Percentiles rank a stretch among this genome's conserved stretches.
These are phyloP conservation scores for Eupeodes latifasciatus DNA, from an alignment of 2,888 invertebrate species.

Conservation along the genomic window DNA sequence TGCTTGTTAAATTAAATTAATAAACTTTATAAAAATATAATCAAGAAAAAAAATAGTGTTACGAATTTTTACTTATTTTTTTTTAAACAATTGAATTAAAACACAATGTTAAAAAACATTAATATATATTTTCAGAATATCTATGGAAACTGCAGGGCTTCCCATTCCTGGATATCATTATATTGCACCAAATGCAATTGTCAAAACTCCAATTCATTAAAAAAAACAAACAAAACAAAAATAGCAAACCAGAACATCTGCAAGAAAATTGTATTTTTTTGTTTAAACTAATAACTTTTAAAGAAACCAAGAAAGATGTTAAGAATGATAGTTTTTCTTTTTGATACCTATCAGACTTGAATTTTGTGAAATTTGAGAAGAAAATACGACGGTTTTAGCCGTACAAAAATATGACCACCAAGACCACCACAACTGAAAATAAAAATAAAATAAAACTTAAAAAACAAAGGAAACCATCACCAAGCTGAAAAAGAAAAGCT, in stretches of 20 bases:
- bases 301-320: conserved; percentile 48
- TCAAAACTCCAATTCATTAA: conserved; percentile 96
- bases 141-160: conserved; percentile 96
- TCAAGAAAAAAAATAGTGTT: conserved; percentile 10
- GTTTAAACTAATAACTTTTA: conserved; percentile 35
- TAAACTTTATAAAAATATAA: conserved; percentile 23
- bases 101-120: conserved; percentile 17
- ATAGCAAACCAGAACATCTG: conserved; percentile 6
- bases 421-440: conserved; percentile 61
- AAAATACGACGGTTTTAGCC: conserved; percentile 46
- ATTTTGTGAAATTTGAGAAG: conserved; percentile 9
- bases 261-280: conserved; percentile 31
- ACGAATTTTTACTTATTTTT: conserved; percentile 22
- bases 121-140: conserved; percentile 89
- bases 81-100: conserved; percentile 33
- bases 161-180: conserved; percentile 96
- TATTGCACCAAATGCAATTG: conserved; percentile 96
- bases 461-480: conserved; percentile 44
- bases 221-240: conserved; percentile 78
- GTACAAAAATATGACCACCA: conserved; percentile 63
- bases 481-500: conserved; percentile 52
- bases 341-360: conserved; percentile 35
- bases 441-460: conserved; percentile 2
- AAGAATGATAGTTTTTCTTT: conserved; percentile 38
- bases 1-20: conserved; percentile 53